Base-by-base conservation (phyloP, 2,113 vertebrate genomes). In the Lophura nycthemera region DNA sequence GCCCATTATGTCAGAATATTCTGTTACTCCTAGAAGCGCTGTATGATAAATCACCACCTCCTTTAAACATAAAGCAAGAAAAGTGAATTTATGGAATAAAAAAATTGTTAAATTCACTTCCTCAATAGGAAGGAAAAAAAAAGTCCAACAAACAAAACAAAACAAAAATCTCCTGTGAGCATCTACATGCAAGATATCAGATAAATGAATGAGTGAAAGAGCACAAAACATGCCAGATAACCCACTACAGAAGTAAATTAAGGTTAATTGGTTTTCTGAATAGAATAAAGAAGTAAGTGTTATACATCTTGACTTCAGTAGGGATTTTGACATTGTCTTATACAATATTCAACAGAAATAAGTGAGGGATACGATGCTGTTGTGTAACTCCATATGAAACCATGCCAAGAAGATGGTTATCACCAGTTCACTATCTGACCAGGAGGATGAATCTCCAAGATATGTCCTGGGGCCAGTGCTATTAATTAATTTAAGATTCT, bases 191-290 rank as follows among this genome's bases (percentile, higher is more conserved):
- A 65, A 91, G 85, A 83, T 2, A 65, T 25, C 6, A 88, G 38
- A 90, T 47, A 61, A 83, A 88, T 83, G 85, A 85, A 86, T 74
- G 7, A 73, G 42, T 74, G 54, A 63, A 93, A 85, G n/a, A 1
- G 14, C 89, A 42, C 16, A 60, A 92, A 91, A 71, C 20, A 17
- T 40, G 22, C 38, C 73, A 83, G 65, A 78, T 77, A 86, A 57
- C 14, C 6, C 14, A 22, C 25, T 79, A 21, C 11, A 89, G 52
- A 75, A 75, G 36, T 80, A 75, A 88, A 87, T 78, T 89, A 89
- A 92, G n/a, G 79, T 91, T 91, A 90, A 71, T 63, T 66, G 27
- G 36, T 45, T 60, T 83, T 89, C 71, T 63, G 59, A 47, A 88
- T 88, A 93, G 83, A 87, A 21, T 25, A 73, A 91, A 91, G 24